Percentiles rank a stretch among this genome's conserved stretches.
Conservation (phyloP, 2,888 invertebrate genomes). For the Noctua janthina region DNA sequence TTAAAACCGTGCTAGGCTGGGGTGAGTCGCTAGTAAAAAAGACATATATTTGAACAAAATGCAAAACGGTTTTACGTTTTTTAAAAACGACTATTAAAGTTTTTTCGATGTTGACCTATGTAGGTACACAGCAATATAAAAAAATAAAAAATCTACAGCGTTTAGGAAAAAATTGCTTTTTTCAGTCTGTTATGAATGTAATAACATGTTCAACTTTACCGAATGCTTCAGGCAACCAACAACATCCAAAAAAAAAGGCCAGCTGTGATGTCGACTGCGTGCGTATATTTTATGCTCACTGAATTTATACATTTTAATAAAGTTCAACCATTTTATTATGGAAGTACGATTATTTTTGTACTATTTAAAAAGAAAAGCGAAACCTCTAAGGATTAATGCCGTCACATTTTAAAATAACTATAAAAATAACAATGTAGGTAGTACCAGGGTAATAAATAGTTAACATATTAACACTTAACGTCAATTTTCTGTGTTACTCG, state of each 20-base stretch:
- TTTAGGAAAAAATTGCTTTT: neutral
- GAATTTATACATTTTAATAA: slow-evolving; percentile 2
- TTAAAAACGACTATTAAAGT: neutral
- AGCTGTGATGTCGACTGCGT: neutral
- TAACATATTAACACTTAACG: neutral
- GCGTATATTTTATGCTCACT: neutral
- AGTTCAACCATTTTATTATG: neutral
- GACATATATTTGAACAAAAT: no score
- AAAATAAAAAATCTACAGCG: neutral
- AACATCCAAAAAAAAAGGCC: slow-evolving; percentile 1
- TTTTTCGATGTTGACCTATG: neutral
- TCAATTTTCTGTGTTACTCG: no score
- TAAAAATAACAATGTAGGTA: neutral
- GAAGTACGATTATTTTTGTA: neutral
- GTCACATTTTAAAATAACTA: neutral
- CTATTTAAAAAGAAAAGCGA: neutral
- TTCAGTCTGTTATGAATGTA: neutral
- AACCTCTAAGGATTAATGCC: neutral
- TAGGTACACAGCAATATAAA: neutral
- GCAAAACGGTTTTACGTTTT: neutral
- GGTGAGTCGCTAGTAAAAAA: neutral
- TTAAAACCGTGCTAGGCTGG: neutral
- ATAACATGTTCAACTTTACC: slow-evolving; percentile 1
- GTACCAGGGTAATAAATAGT: neutral
- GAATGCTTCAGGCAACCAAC: slow-evolving; percentile 8